These are phyloP conservation scores for Meda fulgida DNA, from an alignment of 2,797 vertebrate genomes.

Conservation along the genomic window DNA sequence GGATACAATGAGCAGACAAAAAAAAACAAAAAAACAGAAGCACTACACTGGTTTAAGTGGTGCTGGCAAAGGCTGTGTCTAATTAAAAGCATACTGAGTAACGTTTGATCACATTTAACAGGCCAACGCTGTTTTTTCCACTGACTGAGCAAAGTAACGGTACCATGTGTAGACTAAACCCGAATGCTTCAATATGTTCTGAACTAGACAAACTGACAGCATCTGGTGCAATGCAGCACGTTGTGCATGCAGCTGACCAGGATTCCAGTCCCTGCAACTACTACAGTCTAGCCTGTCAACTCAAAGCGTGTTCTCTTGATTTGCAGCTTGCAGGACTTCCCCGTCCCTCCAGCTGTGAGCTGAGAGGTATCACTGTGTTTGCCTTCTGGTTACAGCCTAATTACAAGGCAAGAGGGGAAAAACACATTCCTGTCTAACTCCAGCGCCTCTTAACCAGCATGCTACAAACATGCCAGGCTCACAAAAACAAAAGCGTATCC, in stretches of 20 bases:
- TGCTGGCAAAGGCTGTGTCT: neutral
- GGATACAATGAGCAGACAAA: constrained; percentile 2
- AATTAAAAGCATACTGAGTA: constrained; percentile 13
- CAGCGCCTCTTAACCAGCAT: constrained; percentile 67
- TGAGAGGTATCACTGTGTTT: constrained; percentile 68
- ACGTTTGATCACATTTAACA: constrained; percentile 21
- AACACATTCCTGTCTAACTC: constrained; percentile 73
- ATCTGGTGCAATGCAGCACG: neutral
- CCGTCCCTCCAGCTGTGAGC: constrained; percentile 54
- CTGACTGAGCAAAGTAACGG: constrained; percentile 22
- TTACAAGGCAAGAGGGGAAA: constrained; percentile 73
- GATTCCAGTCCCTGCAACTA: constrained; percentile 10
- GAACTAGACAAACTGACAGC: neutral
- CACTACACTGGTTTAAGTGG: constrained; percentile 8
- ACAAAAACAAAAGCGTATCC: constrained; percentile 38
- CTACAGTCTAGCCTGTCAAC: constrained; percentile 9
- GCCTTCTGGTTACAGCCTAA: constrained; percentile 78
- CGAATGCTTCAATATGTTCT: constrained; percentile 25
- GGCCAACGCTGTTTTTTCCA: constrained; percentile 23
- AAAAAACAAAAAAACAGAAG: neutral
- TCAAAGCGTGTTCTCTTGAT: constrained; percentile 27
- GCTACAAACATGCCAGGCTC: constrained; percentile 54
- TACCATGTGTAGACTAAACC: constrained; percentile 2
- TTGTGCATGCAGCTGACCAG: constrained; percentile 31
- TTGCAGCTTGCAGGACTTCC: constrained; percentile 48